A percentile compares a stretch with the other conserved stretches of the same genome.
Evolutionary conservation across 2,797 vertebrate genomes (phyloP).

Genomic region (Cephalopachus bancanus): DNA sequence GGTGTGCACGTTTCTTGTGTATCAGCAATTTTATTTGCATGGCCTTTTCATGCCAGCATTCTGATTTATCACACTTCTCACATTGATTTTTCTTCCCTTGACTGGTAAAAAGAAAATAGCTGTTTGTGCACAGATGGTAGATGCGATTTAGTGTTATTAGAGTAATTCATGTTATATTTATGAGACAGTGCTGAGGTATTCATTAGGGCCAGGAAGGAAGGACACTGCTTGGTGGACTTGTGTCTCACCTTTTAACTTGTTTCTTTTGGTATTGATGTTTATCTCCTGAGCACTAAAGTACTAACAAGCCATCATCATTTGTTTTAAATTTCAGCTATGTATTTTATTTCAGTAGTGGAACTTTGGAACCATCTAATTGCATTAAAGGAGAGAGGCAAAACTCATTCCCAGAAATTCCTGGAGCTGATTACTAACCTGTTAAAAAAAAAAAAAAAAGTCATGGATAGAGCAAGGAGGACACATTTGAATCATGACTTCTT

Average conservation of each 20-base stretch:
- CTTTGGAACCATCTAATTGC: neutral
- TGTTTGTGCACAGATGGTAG: constrained; percentile 77
- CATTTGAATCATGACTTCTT: neutral
- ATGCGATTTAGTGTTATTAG: constrained; percentile 67
- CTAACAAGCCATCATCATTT: neutral
- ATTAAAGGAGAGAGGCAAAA: neutral
- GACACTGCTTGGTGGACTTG: neutral
- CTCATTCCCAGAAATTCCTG: neutral
- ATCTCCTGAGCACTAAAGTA: neutral
- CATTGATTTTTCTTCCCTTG: constrained; percentile 56
- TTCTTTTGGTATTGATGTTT: neutral
- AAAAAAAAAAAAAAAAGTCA: neutral
- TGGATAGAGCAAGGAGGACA: neutral
- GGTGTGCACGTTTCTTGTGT: constrained; percentile 60
- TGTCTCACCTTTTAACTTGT: neutral
- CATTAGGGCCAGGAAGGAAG: neutral
- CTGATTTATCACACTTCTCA: constrained; percentile 76
- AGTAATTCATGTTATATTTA: constrained; percentile 76
- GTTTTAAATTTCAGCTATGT: neutral
- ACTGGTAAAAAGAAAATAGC: constrained; percentile 71
- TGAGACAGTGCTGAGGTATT: constrained; percentile 59
- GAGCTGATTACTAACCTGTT: neutral
- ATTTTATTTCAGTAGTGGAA: neutral
- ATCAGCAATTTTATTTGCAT: constrained; percentile 79
- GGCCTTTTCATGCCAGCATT: constrained; percentile 78